Conservation (phyloP, 2,888 invertebrate species). For the Meiosimyza platycephala region DNA sequence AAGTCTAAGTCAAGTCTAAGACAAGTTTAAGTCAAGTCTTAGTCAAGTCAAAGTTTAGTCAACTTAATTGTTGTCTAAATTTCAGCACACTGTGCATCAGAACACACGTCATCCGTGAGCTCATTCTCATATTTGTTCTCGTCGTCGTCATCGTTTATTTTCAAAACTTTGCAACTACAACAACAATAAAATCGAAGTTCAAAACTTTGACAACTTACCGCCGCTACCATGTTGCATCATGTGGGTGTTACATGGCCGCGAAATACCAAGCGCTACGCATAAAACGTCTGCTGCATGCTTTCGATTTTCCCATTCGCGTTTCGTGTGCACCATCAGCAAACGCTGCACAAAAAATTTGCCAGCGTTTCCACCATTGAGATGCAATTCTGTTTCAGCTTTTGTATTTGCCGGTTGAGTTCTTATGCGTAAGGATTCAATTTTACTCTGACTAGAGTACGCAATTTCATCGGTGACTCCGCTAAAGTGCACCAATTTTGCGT, state of each 20-base stretch:
- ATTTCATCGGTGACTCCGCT: not conserved
- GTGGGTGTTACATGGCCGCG: not conserved
- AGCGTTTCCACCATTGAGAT: not conserved
- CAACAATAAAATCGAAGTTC: conserved; percentile 13
- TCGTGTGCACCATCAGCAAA: not conserved
- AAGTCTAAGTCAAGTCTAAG: no score
- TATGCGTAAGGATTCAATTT: not conserved
- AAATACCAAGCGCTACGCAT: not conserved
- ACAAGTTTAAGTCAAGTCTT: no score
- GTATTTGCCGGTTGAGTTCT: not conserved
- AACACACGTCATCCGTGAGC: not conserved
- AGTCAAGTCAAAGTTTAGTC: no score
- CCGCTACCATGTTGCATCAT: not conserved
- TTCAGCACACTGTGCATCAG: no score
- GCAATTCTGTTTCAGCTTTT: conserved; percentile 16
- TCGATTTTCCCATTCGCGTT: no score
- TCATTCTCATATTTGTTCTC: not conserved
- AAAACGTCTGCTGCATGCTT: not conserved
- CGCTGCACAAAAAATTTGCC: not conserved
- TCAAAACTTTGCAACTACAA: not conserved
- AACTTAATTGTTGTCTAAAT: no score
- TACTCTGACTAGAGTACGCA: not conserved
- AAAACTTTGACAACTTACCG: not conserved
- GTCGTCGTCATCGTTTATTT: conserved; percentile 5
- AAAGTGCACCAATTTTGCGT: conserved; percentile 28